Conservation (phyloP, 2,113 vertebrate genomes). For the Xiphophorus couchianus region DNA sequence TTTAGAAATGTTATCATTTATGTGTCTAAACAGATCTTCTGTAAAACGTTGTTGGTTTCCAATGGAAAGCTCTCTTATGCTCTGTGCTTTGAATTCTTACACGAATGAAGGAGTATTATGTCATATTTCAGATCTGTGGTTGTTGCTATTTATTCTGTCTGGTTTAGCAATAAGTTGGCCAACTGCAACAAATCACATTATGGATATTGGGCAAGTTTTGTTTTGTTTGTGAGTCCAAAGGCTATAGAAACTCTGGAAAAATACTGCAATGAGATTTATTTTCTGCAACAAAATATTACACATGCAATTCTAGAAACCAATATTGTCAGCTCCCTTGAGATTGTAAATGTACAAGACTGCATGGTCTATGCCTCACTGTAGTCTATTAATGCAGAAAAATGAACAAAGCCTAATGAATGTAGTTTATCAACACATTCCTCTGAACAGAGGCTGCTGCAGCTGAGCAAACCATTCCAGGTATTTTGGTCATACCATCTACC, state of each 20-base stretch:
- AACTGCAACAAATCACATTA: background rate
- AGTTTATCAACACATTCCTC: constrained; percentile 51
- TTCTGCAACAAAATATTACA: constrained; percentile 25
- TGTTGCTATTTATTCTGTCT: constrained; percentile 2
- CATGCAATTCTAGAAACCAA: constrained; percentile 20
- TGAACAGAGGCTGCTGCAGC: constrained; percentile 22
- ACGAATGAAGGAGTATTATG: constrained; percentile 2
- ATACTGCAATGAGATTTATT: constrained; percentile 25
- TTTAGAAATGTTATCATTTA: constrained; percentile 18
- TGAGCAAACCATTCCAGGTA: constrained; percentile 36
- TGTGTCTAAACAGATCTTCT: constrained; percentile 8
- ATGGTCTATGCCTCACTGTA: constrained; percentile 37
- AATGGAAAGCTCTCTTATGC: constrained; percentile 9
- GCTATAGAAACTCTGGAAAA: background rate
- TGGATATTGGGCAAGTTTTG: background rate
- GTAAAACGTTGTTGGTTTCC: constrained; percentile 29
- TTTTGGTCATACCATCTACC: constrained; percentile 12
- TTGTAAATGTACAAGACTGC: constrained; percentile 41
- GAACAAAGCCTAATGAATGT: constrained; percentile 24
- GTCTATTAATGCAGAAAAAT: constrained; percentile 51
- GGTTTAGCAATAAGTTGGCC: constrained; percentile 3
- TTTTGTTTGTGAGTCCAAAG: constrained; percentile 6
- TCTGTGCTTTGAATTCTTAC: constrained; percentile 16
- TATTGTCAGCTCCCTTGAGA: constrained; percentile 42
- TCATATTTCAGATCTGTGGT: constrained; percentile 23